phyloP scores from a whole-genome alignment of 2,113 vertebrate species.

The Petromus typicus region DNA sequence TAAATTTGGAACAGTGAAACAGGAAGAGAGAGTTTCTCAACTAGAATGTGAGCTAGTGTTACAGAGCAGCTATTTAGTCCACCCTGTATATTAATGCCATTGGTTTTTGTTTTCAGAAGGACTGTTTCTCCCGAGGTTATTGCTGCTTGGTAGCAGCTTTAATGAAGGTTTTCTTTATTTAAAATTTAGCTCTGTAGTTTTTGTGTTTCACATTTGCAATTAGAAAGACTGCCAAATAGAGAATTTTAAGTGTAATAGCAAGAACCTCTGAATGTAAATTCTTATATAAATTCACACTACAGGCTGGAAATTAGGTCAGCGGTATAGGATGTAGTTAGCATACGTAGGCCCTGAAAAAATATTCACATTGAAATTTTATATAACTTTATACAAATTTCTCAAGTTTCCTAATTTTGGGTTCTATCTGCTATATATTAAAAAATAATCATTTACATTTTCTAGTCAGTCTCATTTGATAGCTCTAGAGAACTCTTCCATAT shows the following conservation, averaged over 20 bases:
- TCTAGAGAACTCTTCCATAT: background rate
- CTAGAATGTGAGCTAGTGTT: background rate
- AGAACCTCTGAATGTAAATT: background rate
- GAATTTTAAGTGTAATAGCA: background rate
- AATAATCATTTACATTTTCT: conserved; percentile 15
- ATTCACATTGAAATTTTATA: background rate
- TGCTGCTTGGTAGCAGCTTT: background rate
- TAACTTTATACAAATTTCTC: background rate
- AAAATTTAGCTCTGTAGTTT: conserved; percentile 40
- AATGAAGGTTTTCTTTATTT: conserved; percentile 33
- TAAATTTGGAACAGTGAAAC: background rate
- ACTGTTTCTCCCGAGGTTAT: conserved; percentile 13
- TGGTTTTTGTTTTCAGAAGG: background rate
- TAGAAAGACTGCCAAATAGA: background rate
- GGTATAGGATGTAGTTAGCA: background rate
- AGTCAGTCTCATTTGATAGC: background rate
- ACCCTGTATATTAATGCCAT: background rate
- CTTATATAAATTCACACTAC: background rate
- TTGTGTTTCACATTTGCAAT: background rate
- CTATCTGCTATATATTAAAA: background rate
- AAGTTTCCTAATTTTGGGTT: background rate
- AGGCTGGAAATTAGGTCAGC: background rate
- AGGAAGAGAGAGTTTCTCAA: background rate
- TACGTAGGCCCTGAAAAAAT: background rate
- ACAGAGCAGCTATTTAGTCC: background rate